Evolutionary conservation across 2,888 invertebrate species (phyloP), one percentile per base, ranked within the genome.

Genomic region (Ephialtes manifestator): DNA sequence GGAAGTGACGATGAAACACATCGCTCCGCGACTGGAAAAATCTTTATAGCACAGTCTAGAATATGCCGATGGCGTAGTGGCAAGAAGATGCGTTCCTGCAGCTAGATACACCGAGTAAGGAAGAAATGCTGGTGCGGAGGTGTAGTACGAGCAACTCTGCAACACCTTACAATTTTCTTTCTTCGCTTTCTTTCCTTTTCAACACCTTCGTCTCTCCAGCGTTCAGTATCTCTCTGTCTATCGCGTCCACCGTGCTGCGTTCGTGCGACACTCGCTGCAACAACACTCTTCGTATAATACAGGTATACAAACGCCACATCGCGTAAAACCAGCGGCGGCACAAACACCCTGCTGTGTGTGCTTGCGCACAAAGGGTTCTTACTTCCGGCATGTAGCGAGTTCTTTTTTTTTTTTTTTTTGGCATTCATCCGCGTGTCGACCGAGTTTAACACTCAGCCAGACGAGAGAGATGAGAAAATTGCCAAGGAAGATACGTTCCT

Each of bases 331-430:
- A 72, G 68, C 70, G 51, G 51, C 67, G 58, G 70, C 65, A 48
- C 28, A 39, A 20, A 28, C 48, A 43, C 71, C 39, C 43, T 20
- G 65, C 78, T 63, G 72, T 80, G 82, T 76, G 75, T 82, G 70
- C 65, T 28, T 39, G 58, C 68, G 74, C 82, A 85, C 85, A 85
- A 85, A 85, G 82, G 82, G 70, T 85, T 82, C 85, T 70, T 75
- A 85, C 76, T 85, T 85, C 81, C 85, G 82, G 78, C 79, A 43
- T 79, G 78, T 78, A 46, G 58, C 71, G 31, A 79, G 67, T 11
- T 81, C 68, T 75, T 74, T 82, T 81, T 75, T 75, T 74, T 82
- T 67, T 79, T 81, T 78, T 68, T 53, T 39, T 60, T 58, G 2
- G 28, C 24, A 11, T 55, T 58, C 60, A 65, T 10, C 65, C 72